phyloP scores from a whole-genome alignment of 2,888 invertebrate species.

The Itoplectis maculator region DNA sequence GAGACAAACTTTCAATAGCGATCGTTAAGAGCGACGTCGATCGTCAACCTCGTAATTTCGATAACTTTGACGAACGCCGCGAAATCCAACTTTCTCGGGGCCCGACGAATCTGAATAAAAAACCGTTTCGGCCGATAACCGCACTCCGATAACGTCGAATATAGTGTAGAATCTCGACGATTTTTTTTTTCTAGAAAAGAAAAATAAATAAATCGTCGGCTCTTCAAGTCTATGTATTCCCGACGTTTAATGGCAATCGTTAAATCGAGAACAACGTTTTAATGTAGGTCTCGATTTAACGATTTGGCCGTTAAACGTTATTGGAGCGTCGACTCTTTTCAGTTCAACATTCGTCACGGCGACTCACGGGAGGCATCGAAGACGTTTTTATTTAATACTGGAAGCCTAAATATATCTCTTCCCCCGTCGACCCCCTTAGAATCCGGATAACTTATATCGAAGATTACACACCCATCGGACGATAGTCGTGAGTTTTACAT shows the following conservation, averaged over 20 bases:
- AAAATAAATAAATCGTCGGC: not conserved
- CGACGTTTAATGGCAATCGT: too few relatives aligned
- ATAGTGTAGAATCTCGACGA: not conserved
- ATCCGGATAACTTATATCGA: slow-evolving; percentile 19
- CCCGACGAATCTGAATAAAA: not conserved
- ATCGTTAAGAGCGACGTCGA: not conserved
- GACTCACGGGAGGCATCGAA: not conserved
- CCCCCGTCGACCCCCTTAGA: not conserved
- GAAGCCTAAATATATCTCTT: not conserved
- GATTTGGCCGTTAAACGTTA: slow-evolving; percentile 15
- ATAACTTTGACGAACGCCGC: too few relatives aligned
- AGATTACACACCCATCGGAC: slow-evolving; percentile 3
- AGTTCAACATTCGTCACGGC: not conserved
- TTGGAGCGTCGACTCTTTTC: not conserved
- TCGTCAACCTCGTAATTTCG: not conserved
- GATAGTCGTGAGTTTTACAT: not conserved
- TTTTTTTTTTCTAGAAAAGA: too few relatives aligned
- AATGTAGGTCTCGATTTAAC: not conserved
- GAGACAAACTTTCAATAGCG: too few relatives aligned
- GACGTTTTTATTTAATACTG: slow-evolving; percentile 1
- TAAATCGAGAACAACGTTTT: not conserved
- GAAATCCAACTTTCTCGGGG: not conserved
- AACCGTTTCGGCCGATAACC: not conserved
- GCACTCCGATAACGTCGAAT: not conserved
- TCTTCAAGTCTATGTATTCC: too few relatives aligned